Evolutionary conservation across 2,888 invertebrate species (phyloP), one percentile per base, ranked within the genome.

Genomic region (Tillus elongatus): DNA sequence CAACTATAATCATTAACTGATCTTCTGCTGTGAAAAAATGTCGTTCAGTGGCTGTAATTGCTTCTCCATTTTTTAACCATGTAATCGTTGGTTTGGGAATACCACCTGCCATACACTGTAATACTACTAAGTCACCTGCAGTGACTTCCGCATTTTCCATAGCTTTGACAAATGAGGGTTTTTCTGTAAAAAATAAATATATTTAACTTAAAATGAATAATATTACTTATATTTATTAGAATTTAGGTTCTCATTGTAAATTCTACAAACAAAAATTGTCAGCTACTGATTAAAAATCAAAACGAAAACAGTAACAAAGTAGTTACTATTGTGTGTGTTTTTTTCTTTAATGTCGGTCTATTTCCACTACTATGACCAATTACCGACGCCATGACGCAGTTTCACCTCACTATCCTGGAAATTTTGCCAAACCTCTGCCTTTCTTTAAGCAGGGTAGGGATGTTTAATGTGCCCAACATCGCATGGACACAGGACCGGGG

Each of bases 11-110:
- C 35, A 95, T 68, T 37, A 93, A 67, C 60, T 93, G 91, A 63
- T 87, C 82, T 59, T 88, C 85, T 19, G 82, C 84, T 2, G 91
- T 84, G 52, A 91, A 82, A 60, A 83, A 89, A 63, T 91, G 86
- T 1, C 92, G 73, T 45, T 86, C 86, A 2, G 86, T 83, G 12
- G 76, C 69, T 13, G 73, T 70, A 33, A 91, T 69, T 1, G 79
- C 72, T 43, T 74, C 72, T 30, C 82, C 83, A 64, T 93, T 85
- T 67, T 92, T 92, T 36, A 77, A 74, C 95, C 95, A 95, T 27
- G 73, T 77, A 36, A 87, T 70, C 39, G 72, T 75, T 13, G 87
- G 92, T 60, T 79, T 82, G 2, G 91, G 91, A 35, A 82, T 83
- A 2, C 91, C 91, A 43, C 79, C 76, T 29, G 85, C 83, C 77